Evolutionary conservation across 2,797 vertebrate species (phyloP), one percentile per base, ranked within the genome.

Genomic region (Amniataba percoides): DNA sequence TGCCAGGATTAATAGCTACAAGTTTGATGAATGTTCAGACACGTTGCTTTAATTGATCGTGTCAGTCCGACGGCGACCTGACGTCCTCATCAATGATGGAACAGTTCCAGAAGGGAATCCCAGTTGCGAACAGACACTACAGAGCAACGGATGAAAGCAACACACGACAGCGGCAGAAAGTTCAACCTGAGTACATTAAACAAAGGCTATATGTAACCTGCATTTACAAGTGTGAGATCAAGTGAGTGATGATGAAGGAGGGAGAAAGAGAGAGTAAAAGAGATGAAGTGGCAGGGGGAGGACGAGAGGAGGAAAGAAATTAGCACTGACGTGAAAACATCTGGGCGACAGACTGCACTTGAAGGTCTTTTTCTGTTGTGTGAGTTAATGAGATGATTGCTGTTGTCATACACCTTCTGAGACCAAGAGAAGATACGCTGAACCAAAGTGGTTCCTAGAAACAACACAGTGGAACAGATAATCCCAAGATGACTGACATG

Each of bases 281-380:
- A 49, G 39, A 48, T 18, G 13, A 21, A 8, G 39, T 21, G 21
- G 23, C 39, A 61, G 40, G 5, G 15, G 25, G 57, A 42, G 71
- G 31, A 11, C 21, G 39, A 45, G 68, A 10, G n/a, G 34, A 45
- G 42, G 34, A 51, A 67, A 61, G 19, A 25, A 57, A 76, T 60
- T 13, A 43, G 25, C 1, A 10, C 10, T 0, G 25, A 66, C 4
- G n/a, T 48, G 57, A 23, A 27, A 15, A 40, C 9, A 16, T 46
- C 56, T 39, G 5, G 25, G 27, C 25, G 65, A 80, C 71, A 55
- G 34, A 19, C 64, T 56, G 78, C 1, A 15, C 31, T 73, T 51
- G 45, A 48, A 46, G 8, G 18, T 42, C 72, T 48, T 42, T 25
- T 34, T 6, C 18, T 23, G 21, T 15, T 2, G 25, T 48, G 63